Conservation (phyloP, 1,140 invertebrate genomes). For the Pteromalus puparum region DNA sequence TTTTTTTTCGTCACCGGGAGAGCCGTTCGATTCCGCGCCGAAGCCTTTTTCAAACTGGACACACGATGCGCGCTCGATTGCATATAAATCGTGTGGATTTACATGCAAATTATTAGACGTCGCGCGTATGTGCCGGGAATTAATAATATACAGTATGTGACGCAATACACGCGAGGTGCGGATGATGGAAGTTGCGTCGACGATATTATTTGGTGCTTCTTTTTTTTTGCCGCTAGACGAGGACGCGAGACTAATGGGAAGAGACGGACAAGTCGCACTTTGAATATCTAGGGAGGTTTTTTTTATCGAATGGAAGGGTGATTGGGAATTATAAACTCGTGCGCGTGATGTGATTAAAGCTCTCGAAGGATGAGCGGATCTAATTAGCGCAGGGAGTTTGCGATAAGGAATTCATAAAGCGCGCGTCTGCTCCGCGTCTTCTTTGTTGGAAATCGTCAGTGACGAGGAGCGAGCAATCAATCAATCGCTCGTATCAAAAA, state of each 20-base stretch:
- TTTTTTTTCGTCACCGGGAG: conserved; percentile 1
- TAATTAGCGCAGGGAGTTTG: neutral
- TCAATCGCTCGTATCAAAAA: conserved; percentile 19
- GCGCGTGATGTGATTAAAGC: neutral
- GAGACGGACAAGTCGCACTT: neutral
- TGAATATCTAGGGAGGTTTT: no score
- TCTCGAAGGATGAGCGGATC: neutral
- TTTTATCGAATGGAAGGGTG: neutral
- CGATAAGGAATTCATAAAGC: conserved; percentile 11
- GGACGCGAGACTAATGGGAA: neutral
- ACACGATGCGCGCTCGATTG: neutral
- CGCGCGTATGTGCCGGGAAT: conserved; percentile 17
- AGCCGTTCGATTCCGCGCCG: neutral
- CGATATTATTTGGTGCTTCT: neutral
- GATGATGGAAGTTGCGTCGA: neutral
- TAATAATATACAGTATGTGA: conserved; percentile 23
- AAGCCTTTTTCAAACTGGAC: neutral
- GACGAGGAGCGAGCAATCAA: neutral
- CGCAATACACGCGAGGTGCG: neutral
- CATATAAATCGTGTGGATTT: conserved; percentile 42
- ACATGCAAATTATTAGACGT: conserved; percentile 36
- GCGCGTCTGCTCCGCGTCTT: neutral
- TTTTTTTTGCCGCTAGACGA: neutral
- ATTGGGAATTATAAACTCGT: no score
- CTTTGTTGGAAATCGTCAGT: neutral